Conservation (phyloP, 2,797 vertebrate species). For the Microctenopoma lineatum region DNA sequence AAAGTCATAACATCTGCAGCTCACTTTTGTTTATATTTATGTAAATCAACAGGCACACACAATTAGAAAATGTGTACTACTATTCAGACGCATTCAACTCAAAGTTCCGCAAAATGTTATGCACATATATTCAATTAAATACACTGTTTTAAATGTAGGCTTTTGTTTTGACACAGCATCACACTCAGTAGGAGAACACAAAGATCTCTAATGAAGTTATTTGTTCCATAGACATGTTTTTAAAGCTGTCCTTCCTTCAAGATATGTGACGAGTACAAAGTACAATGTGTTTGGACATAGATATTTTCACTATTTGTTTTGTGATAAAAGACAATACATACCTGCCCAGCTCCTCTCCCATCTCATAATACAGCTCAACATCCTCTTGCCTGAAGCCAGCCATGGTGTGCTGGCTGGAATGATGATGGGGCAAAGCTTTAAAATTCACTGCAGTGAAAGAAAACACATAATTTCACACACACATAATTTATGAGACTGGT, state of each 20-base stretch:
- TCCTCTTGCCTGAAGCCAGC: conserved; percentile 93
- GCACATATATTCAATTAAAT: too few species aligned
- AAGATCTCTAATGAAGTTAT: background rate
- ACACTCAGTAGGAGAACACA: too few species aligned
- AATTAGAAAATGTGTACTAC: background rate
- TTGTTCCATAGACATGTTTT: background rate
- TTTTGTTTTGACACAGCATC: too few species aligned
- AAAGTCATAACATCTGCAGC: background rate
- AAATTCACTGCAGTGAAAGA: conserved; percentile 39
- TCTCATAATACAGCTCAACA: conserved; percentile 92
- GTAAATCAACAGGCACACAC: background rate
- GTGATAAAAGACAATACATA: conserved; percentile 49
- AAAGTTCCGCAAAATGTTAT: too few species aligned
- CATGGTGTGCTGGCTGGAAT: conserved; percentile 79
- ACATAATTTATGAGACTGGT: background rate
- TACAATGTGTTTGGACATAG: background rate
- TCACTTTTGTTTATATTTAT: background rate
- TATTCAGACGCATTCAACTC: background rate
- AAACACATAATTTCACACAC: background rate
- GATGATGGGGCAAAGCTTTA: conserved; percentile 23
- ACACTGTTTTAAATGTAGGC: too few species aligned
- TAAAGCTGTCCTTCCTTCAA: background rate
- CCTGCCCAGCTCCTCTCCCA: conserved; percentile 98
- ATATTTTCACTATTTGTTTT: background rate
- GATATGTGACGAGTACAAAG: background rate